Evolutionary conservation across 1,140 invertebrate genomes (phyloP).

Genomic region (Stegodyphus dumicola): DNA sequence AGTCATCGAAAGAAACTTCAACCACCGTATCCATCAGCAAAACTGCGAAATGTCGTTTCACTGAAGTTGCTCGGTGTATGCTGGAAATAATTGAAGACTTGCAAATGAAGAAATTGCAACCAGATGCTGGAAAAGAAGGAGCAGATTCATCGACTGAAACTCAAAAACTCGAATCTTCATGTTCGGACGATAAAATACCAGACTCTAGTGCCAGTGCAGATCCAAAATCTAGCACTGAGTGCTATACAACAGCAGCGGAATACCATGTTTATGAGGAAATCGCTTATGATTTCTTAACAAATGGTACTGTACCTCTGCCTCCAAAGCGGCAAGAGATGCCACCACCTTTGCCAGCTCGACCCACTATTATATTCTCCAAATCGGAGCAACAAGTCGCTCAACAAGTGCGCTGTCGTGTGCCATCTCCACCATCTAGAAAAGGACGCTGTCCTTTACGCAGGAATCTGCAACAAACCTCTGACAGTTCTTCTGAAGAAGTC

Average conservation of each 20-base stretch:
- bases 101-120: conserved; percentile 62
- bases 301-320: neutral
- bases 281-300: conserved; percentile 63
- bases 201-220: neutral
- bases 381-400: neutral
- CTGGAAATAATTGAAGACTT: conserved; percentile 67
- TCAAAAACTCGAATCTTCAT: neutral
- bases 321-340: conserved; percentile 9
- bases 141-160: neutral
- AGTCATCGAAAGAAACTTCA: neutral
- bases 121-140: neutral
- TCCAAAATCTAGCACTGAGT: neutral
- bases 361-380: conserved; percentile 18
- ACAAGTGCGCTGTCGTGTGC: neutral
- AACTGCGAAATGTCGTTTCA: conserved; percentile 63
- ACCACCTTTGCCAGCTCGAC: conserved; percentile 54
- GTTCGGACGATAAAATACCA: neutral
- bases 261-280: conserved; percentile 68
- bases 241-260: conserved; percentile 62
- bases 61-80: conserved; percentile 67
- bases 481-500: conserved; percentile 6
- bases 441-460: neutral
- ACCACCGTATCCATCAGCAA: conserved; percentile 34
- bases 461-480: neutral
- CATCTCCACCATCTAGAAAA: conserved; percentile 13